Percentiles rank a stretch among this genome's conserved stretches.
phyloP scores from a whole-genome alignment of 2,113 vertebrate genomes.

The Symphodus melops region DNA sequence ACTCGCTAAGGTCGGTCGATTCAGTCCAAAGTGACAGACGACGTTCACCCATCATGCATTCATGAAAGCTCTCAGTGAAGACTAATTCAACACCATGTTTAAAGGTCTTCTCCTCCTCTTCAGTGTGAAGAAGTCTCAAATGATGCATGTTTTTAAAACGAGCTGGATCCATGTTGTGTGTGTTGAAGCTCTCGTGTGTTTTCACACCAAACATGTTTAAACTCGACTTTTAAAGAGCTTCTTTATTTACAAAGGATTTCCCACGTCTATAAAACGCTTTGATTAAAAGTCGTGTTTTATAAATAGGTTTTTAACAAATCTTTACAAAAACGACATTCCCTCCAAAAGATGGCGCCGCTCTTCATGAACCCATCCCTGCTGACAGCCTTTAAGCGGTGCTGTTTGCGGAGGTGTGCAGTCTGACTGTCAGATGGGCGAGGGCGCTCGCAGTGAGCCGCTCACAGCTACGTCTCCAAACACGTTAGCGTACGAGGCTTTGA shows the following conservation, averaged over 20 bases:
- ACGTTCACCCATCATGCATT: no score
- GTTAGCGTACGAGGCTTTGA: conserved; percentile 92
- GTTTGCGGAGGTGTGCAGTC: conserved; percentile 12
- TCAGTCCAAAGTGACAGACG: no score
- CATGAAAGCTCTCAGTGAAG: no score
- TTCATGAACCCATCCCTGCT: background rate
- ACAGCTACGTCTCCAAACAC: conserved; percentile 89
- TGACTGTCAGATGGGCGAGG: conserved; percentile 78
- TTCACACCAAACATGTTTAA: background rate
- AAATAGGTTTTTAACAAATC: background rate
- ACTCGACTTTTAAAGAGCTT: background rate
- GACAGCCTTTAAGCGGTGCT: background rate
- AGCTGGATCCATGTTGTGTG: no score
- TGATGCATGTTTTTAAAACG: no score
- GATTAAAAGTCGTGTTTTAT: background rate
- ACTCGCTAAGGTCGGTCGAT: no score
- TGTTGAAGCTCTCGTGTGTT: background rate
- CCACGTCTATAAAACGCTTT: background rate
- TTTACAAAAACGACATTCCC: background rate
- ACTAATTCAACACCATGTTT: no score
- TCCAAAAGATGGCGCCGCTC: no score
- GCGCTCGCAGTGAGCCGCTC: conserved; percentile 79
- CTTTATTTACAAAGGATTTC: background rate
- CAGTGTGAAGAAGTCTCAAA: no score
- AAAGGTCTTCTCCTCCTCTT: no score